Evolutionary conservation across 37 sponge, comb jelly and placozoan species (phyloP).

Genomic region (Eunapius fragilis): DNA sequence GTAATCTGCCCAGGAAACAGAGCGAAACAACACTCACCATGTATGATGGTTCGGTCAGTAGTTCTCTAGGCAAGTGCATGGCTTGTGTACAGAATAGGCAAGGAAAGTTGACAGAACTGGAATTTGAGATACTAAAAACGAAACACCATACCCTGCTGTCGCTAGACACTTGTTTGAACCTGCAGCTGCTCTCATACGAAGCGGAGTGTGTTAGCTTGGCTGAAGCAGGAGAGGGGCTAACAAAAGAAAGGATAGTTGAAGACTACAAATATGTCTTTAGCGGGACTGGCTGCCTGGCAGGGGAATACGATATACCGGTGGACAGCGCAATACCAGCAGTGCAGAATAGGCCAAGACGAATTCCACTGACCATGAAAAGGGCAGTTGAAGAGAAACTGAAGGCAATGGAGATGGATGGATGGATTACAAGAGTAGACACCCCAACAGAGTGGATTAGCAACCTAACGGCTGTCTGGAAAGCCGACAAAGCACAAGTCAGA

Average conservation of each 20-base stretch:
- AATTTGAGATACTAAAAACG: not conserved
- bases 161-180: not conserved
- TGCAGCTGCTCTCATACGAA: conserved; percentile 4
- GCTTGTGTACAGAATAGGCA: not conserved
- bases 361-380: too few species aligned
- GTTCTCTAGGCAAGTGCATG: not conserved
- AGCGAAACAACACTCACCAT: too few species aligned
- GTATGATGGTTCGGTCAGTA: not conserved
- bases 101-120: not conserved
- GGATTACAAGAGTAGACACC: conserved; percentile 25
- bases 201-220: not conserved
- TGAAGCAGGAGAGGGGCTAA: not conserved
- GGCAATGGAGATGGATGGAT: conserved; percentile 5
- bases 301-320: conserved; percentile 9
- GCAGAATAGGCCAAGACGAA: too few species aligned
- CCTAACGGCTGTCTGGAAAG: conserved; percentile 26
- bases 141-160: not conserved
- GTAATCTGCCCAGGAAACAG: too few species aligned
- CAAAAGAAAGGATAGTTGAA: not conserved
- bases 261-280: conserved; percentile 3
- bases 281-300: conserved; percentile 4
- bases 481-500: conserved; percentile 30
- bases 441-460: conserved; percentile 53
- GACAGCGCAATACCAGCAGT: conserved; percentile 6
- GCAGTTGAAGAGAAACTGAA: too few species aligned